Percentiles rank a stretch among this genome's conserved stretches.
phyloP scores from a whole-genome alignment of 2,113 vertebrate species.

The Larimichthys polyactis region DNA sequence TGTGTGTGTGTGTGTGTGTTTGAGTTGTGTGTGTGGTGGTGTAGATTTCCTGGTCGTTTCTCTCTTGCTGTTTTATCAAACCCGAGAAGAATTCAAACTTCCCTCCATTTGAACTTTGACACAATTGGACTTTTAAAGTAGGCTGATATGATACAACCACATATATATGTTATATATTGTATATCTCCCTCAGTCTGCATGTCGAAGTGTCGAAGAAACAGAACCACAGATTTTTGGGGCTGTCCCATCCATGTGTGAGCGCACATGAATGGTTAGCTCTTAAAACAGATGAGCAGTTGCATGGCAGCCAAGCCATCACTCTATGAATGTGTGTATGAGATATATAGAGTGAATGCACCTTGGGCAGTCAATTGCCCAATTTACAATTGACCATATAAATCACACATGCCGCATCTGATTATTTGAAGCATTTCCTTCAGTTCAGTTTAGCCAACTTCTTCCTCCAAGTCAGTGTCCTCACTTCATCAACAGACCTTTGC shows the following conservation, averaged over 20 bases:
- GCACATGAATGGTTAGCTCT: too few species aligned
- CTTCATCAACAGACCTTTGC: slow-evolving; percentile 37
- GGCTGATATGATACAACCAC: not conserved
- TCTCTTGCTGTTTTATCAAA: not conserved
- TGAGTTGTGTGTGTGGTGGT: not conserved
- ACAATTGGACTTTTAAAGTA: not conserved
- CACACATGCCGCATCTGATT: not conserved
- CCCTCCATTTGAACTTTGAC: not conserved
- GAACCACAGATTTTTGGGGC: too few species aligned
- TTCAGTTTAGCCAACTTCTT: slow-evolving; percentile 11
- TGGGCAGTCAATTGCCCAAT: too few species aligned
- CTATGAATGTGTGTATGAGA: too few species aligned
- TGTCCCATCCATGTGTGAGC: too few species aligned
- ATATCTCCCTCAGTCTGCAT: too few species aligned
- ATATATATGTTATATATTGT: not conserved
- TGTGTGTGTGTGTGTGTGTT: slow-evolving; percentile 15
- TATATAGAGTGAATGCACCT: too few species aligned
- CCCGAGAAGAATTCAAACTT: not conserved
- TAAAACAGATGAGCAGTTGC: too few species aligned
- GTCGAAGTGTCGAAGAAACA: too few species aligned
- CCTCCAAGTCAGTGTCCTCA: slow-evolving; percentile 8
- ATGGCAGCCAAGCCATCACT: too few species aligned
- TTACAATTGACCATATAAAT: not conserved
- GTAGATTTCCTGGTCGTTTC: not conserved
- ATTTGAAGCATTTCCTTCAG: not conserved